Conservation (phyloP, 1,140 invertebrate species). For the Leptonema lineaticorne region DNA sequence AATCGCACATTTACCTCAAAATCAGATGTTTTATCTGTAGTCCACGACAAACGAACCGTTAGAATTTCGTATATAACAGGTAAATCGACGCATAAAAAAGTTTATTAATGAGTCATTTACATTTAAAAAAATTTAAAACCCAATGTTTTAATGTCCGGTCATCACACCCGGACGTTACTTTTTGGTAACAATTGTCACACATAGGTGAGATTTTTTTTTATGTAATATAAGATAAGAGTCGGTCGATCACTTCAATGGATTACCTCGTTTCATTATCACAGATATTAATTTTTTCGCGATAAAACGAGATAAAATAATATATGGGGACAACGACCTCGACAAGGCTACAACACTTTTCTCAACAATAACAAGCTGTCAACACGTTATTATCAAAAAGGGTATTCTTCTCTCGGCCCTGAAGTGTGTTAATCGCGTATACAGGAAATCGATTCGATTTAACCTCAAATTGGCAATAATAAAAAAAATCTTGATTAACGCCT, state of each 20-base stretch:
- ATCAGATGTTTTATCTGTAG: too few relatives aligned
- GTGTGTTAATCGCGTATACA: background rate
- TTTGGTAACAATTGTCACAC: too few relatives aligned
- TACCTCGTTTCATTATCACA: background rate
- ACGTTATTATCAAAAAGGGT: background rate
- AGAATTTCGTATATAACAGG: background rate
- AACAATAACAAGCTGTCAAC: background rate
- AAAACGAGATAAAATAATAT: background rate
- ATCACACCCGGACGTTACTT: constrained; percentile 3
- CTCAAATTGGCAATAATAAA: background rate
- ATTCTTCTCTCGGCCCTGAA: too few relatives aligned
- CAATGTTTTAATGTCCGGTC: too few relatives aligned
- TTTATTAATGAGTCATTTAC: background rate
- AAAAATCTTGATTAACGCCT: too few relatives aligned
- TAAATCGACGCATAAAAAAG: too few relatives aligned
- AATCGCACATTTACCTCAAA: too few relatives aligned
- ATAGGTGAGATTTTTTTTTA: too few relatives aligned
- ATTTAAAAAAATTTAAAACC: background rate
- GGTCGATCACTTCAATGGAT: background rate
- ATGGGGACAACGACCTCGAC: constrained; percentile 2
- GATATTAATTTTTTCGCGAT: background rate
- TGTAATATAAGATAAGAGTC: background rate
- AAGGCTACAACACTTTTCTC: background rate
- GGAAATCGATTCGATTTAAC: constrained; percentile 7
- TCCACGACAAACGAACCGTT: background rate